Base-by-base conservation (phyloP, 2,797 vertebrate species). In the Sebastes nivosus region DNA sequence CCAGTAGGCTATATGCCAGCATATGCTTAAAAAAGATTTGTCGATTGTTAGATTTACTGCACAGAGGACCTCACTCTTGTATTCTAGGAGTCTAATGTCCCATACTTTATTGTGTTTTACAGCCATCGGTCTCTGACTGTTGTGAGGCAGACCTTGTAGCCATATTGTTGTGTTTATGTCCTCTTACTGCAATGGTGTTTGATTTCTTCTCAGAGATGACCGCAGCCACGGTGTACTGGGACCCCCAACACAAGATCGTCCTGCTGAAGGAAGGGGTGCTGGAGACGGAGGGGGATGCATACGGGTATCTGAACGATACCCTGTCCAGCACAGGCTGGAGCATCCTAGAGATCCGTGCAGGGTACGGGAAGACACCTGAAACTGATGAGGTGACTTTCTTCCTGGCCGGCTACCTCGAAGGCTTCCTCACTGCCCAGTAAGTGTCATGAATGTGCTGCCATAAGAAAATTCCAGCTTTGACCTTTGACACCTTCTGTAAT, bases 341-440 rank as follows among this genome's bases (percentile, higher is more conserved):
- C 0, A 67, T 97, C 87, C 93, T 99, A 4, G 98, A 99, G 93
- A 94, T 99, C 90, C 96, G 91, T 25, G 96, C 97, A 0, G 98
- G 98, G 1, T 97, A 98, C 2, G 97, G 97, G 50, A 1, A 83
- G 1, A 95, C 93, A 4, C 81, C 81, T 0, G 84, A 96, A 89
- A 84, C 87, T 2, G 96, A 98, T 67, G 94, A 97, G 34, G 14
- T 96, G 77, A 94, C 94, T 72, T 97, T 97, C 95, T 98, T 96
- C 88, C 89, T 95, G 60, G 97, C 97, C 1, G 97, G 98, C 34
- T 97, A 96, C 89, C 92, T 99, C 16, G 97, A 99, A 87, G 97
- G 97, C 0, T 98, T 97, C 88, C 97, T 99, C 69, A 97, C 97
- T 0, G 97, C 97, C 32, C 93, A 89, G 97, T 99, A 94, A 96